Evolutionary conservation across 2,888 invertebrate species (phyloP), one percentile per base, ranked within the genome.

Genomic region (Branchinecta sandiegonensis): DNA sequence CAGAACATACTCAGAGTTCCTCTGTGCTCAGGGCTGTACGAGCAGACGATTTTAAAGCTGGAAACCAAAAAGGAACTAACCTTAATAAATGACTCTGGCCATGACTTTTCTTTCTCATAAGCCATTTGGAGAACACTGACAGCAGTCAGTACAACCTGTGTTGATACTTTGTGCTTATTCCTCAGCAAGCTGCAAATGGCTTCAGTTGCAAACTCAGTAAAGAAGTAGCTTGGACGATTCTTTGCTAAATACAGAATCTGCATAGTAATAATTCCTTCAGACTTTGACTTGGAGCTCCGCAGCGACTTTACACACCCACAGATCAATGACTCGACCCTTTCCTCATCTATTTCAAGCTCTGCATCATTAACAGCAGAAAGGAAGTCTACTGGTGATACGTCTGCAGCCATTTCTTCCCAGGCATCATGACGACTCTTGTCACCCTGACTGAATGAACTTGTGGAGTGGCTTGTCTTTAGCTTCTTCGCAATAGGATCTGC

Each of bases 41-140:
- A 37, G 5, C 2, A 37, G 37, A 37, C 1, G 3, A 37, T 37
- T 37, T 6, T 4, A 37, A 37, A 37, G 6, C 37, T 37, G 37
- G 37, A 37, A 37, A 37, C 6, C 4, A 37, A 37, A 37, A 37
- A 37, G 37, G 6, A 8, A n/a, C 73, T 73, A 76, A 90, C 90
- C 83, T 90, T 91, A 2, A 95, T 84, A 80, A 95, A 93, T 69
- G 85, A 81, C 76, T 94, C 93, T 0, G 95, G 94, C 96, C 95
- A 96, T 73, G 86, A 86, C 71, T 83, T 85, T 73, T 88, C 87
- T 63, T 94, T 91, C 66, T 84, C 81, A 76, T 87, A 93, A 0
- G 90, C 90, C 72, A 87, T 83, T 75, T 89, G 84, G 68, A 95
- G 78, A 74, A 94, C 81, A 79, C 93, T 94, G 70, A 91, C 86